Percentiles rank a stretch among this genome's conserved stretches.
These are phyloP conservation scores for Dermatemys mawii DNA, from an alignment of 2,113 vertebrate genomes.

Conservation along the genomic window DNA sequence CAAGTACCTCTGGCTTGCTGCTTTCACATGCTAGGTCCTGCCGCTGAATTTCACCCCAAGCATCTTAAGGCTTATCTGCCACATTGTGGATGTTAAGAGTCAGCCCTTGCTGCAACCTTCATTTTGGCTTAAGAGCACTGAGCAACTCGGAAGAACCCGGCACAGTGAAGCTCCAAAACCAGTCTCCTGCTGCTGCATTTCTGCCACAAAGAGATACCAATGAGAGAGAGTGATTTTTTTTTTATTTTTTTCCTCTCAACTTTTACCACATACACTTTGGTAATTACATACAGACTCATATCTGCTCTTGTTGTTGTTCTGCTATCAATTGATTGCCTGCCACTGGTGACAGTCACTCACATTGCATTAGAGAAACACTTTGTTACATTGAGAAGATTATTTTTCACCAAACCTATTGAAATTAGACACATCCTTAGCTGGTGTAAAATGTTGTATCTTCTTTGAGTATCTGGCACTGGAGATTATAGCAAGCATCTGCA, in stretches of 20 bases:
- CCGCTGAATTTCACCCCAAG: neutral
- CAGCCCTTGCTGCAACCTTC: neutral
- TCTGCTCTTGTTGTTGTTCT: neutral
- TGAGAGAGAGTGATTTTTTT: neutral
- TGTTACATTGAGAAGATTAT: neutral
- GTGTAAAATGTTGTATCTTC: neutral
- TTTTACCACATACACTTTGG: neutral
- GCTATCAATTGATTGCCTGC: neutral
- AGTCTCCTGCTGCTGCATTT: neutral
- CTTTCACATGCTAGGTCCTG: neutral
- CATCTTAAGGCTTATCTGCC: neutral
- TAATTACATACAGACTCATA: neutral
- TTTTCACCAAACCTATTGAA: neutral
- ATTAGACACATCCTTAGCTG: neutral
- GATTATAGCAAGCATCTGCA: neutral
- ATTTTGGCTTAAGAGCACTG: neutral
- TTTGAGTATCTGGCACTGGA: neutral
- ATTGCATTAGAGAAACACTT: neutral
- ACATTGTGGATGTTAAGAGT: neutral
- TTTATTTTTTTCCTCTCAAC: neutral
- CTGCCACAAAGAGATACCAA: neutral
- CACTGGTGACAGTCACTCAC: neutral
- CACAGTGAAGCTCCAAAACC: neutral
- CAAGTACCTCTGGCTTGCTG: neutral
- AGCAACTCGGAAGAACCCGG: neutral